Evolutionary conservation across 2,888 invertebrate genomes (phyloP), one percentile per base, ranked within the genome.

Genomic region (Mythimna impura): DNA sequence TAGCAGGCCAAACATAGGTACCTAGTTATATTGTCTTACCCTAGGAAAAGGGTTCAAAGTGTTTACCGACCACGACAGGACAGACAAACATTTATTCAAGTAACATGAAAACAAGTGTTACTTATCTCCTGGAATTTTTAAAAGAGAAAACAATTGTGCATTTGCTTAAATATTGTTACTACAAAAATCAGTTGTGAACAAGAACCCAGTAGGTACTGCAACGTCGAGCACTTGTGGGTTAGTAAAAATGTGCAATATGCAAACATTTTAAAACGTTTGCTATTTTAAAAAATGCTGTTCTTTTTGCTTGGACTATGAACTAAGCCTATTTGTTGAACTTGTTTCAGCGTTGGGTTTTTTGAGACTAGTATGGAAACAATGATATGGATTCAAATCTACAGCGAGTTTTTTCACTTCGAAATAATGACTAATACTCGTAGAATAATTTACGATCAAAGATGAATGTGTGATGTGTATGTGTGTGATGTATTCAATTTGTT

Each of bases 401-500:
- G 20, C 36, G 70, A 61, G 30, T 76, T 72, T 65, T 76, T 73
- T 52, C 60, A n/a, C 55, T 64, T 47, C 52, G 34, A 50, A 71
- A 70, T 78, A 63, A 70, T 71, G 72, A 76, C 73, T 72, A 73
- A 78, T 73, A n/a, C n/a, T n/a, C n/a, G n/a, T n/a, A 71, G 58
- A 80, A 81, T 75, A 63, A 80, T 73, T 76, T 73, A 82, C 58
- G 71, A 66, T 78, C 74, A 82, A 76, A 73, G 71, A 77, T 73
- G 71, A 77, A 81, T 25, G 25, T 25, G 25, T 25, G 25, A 2
- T 25, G 25, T 25, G 25, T 25, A 25, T 25, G 25, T 25, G 25
- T 25, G 25, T 25, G 25, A 82, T 75, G 60, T 81, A 75, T 81
- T 76, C 72, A 84, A 84, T 83, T 83, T 78, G 78, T 84, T 83